These are phyloP conservation scores for Drosophila sp. DNA, from an alignment of 1,140 invertebrate species.

Conservation along the genomic window DNA sequence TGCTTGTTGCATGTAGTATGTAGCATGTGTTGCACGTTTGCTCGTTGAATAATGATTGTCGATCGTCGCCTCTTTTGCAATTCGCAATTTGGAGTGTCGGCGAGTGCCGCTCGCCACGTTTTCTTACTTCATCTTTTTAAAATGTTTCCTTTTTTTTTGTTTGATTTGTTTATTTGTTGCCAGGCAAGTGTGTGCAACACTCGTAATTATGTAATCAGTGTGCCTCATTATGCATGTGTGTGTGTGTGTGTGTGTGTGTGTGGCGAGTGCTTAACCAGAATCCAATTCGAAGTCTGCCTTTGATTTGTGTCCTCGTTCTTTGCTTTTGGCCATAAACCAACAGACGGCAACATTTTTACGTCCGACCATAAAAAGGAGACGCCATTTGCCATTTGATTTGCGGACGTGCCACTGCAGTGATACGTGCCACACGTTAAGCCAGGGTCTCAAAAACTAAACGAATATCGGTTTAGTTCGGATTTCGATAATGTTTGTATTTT, in stretches of 20 bases:
- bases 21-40: slow-evolving; percentile 10
- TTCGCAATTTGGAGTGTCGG: slow-evolving; percentile 69
- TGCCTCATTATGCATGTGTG: slow-evolving; percentile 49
- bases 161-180: slow-evolving; percentile 42
- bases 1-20: neutral
- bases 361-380: slow-evolving; percentile 30
- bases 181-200: slow-evolving; percentile 57
- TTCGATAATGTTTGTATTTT: too few relatives aligned
- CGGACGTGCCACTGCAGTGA: slow-evolving; percentile 45
- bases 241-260: slow-evolving; percentile 20
- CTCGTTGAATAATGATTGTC: slow-evolving; percentile 14
- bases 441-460: too few relatives aligned
- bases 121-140: slow-evolving; percentile 68
- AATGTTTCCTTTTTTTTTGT: neutral
- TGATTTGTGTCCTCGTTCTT: slow-evolving; percentile 27
- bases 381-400: slow-evolving; percentile 6
- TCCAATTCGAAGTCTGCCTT: slow-evolving; percentile 33
- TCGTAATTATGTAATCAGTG: slow-evolving; percentile 76
- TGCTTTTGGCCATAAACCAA: slow-evolving; percentile 30
- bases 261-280: slow-evolving; percentile 42
- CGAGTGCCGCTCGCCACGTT: slow-evolving; percentile 77
- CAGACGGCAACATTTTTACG: slow-evolving; percentile 19
- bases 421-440: slow-evolving; percentile 35
- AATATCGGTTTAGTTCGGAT: too few relatives aligned
- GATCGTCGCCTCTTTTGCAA: slow-evolving; percentile 41